Base-by-base conservation (phyloP, 2,113 vertebrate species). In the Chinchilla lanigera region DNA sequence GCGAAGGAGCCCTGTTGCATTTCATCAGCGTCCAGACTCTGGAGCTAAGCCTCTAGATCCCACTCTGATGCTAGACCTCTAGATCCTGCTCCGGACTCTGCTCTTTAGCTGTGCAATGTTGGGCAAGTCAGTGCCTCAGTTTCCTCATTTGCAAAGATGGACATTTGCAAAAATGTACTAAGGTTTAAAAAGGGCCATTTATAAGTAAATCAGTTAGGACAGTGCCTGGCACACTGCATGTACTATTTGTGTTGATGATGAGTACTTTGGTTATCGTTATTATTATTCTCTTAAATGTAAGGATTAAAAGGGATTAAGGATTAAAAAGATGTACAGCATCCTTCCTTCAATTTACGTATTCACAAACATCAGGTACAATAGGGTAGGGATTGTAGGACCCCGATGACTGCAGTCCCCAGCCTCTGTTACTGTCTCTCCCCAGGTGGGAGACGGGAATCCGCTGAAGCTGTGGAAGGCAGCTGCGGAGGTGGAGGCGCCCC, bases 371-470 rank as follows among this genome's bases (percentile, higher is more conserved):
- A 33, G 1, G 17, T 9, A 30, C 41, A 11, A 33, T 1, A 12
- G 0, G 67, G 13, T 47, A 38, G 83, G 80, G 30, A 16, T 52
- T 26, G 3, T 13, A 38, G 77, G 35, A 35, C 24, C 14, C 1
- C 0, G n/a, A 10, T n/a, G 13, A 19, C 33, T 41, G 26, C 13
- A 16, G 47, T 54, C 58, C 50, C 71, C 20, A 80, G 71, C 73
- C 5, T 80, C 19, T 19, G 35, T 12, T 8, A 41, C 1, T 88
- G 9, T 92, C 89, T 86, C 56, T 84, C 61, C 93, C 16, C 67
- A 99, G 99, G 99, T 99, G 89, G 99, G 99, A 17, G 99, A 99
- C 30, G 99, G 99, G 54, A 99, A 99, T 96, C 99, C 99, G 0
- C 96, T 99, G 95, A 99, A 99, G 92, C 98, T 99, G 14, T 99